Evolutionary conservation across 1,140 invertebrate genomes (phyloP), one percentile per base, ranked within the genome.

Genomic region (Harpegnathos saltator): DNA sequence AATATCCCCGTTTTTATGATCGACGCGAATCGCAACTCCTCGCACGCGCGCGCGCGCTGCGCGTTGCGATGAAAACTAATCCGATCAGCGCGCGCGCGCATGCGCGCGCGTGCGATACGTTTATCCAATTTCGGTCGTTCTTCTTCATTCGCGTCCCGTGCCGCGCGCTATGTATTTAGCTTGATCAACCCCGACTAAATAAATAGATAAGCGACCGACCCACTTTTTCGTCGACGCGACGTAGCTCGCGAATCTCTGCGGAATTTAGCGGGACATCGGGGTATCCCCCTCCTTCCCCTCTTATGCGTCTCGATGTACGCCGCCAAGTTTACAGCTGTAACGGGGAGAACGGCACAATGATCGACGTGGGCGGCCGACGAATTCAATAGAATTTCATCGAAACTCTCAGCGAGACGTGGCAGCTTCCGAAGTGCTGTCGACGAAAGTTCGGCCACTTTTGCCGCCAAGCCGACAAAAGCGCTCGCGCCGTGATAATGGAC

Each of bases 371-470:
- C n/a, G 54, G 29, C 24, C 14, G 19, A n/a, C 0, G 26, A 84
- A 82, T 87, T 88, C 62, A 78, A 87, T 84, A 84, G 82, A 87
- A 85, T 87, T 84, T 69, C 62, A 14, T 19, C 29, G 44, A 58
- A 88, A 88, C 48, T 88, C 86, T 81, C 59, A 38, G 63, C 0
- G 38, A 65, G 19, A 58, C 24, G 48, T 73, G 56, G 62, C 63
- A 62, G 50, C n/a, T 44, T 44, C 56, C 50, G 75, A 72, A 68
- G 71, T 33, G 44, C 44, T 69, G 82, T 73, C 75, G 74, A 81
- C 69, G 38, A 87, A 84, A 83, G 58, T 87, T 86, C 85, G 77
- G 84, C 82, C 74, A 86, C 66, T 87, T n/a, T 87, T 78, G 50
- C 81, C 44, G 48, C 48, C 63, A 29, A n/a, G 52, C 71, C 73